Conservation (phyloP, 2,888 invertebrate genomes). For the Sepiola atlantica region DNA sequence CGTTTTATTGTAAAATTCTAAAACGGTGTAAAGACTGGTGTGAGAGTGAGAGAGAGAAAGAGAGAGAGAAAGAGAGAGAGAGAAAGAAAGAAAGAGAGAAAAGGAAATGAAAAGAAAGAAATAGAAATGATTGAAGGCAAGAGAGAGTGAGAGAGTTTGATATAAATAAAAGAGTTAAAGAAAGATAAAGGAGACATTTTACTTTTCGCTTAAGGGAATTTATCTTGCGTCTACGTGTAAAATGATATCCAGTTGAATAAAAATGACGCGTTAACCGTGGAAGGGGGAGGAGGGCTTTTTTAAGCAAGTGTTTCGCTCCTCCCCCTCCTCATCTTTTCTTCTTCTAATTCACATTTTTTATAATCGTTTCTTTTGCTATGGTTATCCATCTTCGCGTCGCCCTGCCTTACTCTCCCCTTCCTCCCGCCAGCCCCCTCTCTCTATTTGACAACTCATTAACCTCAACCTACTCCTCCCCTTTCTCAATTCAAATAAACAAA, state of each 20-base stretch:
- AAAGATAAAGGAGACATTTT: not conserved
- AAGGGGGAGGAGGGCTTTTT: not conserved
- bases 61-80: not conserved
- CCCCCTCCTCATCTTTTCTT: not conserved
- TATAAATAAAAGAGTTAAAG: too few species aligned
- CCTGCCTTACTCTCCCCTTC: not conserved
- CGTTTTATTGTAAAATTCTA: not conserved
- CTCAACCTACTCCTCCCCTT: not conserved
- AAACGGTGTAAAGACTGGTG: not conserved
- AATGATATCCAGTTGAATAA: not conserved
- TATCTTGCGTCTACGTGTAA: not conserved
- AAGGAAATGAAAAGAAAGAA: not conserved
- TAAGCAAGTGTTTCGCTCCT: not conserved
- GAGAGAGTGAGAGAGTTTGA: too few species aligned
- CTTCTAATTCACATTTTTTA: not conserved
- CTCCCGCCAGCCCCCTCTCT: not conserved
- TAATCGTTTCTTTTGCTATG: not conserved
- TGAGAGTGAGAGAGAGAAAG: not conserved
- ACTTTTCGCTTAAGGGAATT: not conserved
- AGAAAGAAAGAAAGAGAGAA: not conserved
- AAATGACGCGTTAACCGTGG: not conserved
- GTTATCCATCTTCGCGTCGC: not conserved
- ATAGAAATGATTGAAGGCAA: too few species aligned
- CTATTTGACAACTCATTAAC: not conserved
- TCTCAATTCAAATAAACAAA: not conserved